Evolutionary conservation across 2,888 invertebrate genomes (phyloP).

Genomic region (Dichetophora obliterata): DNA sequence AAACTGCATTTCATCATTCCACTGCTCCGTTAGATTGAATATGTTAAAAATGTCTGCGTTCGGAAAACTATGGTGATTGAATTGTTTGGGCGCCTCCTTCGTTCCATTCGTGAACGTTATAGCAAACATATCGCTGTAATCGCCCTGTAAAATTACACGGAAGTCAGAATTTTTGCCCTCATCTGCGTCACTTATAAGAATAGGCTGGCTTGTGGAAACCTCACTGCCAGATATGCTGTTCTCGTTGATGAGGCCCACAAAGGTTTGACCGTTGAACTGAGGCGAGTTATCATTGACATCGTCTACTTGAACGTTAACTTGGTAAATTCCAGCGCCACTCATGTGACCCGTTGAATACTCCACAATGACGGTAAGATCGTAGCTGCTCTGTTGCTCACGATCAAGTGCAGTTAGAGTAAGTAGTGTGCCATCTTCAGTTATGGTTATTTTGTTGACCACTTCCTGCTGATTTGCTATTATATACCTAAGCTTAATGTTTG

Average conservation of each 20-base stretch:
- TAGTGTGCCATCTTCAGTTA: constrained; percentile 84
- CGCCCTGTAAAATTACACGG: constrained; percentile 79
- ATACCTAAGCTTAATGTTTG: constrained; percentile 74
- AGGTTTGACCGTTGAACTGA: constrained; percentile 78
- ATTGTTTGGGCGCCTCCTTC: constrained; percentile 42
- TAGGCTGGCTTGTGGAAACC: constrained; percentile 77
- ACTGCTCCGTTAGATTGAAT: constrained; percentile 67
- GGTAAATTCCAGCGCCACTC: constrained; percentile 82
- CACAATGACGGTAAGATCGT: constrained; percentile 83
- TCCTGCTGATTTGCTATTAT: constrained; percentile 88
- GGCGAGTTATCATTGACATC: constrained; percentile 92
- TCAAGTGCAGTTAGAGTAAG: constrained; percentile 83
- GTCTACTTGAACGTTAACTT: constrained; percentile 83
- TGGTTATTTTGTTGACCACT: constrained; percentile 82
- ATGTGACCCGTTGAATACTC: constrained; percentile 80
- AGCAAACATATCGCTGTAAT: constrained; percentile 80
- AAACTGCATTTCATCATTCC: constrained; percentile 67
- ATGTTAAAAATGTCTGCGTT: constrained; percentile 65
- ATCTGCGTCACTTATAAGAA: constrained; percentile 82
- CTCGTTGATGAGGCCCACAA: constrained; percentile 84
- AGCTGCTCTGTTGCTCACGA: constrained; percentile 80
- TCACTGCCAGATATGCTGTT: constrained; percentile 80
- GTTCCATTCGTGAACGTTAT: constrained; percentile 74
- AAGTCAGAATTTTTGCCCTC: constrained; percentile 78
- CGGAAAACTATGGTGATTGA: constrained; percentile 49